Percentiles rank a stretch among this genome's conserved stretches.
These are phyloP conservation scores for Chrysotoxum bicinctum DNA, from an alignment of 2,888 invertebrate species.

Conservation along the genomic window DNA sequence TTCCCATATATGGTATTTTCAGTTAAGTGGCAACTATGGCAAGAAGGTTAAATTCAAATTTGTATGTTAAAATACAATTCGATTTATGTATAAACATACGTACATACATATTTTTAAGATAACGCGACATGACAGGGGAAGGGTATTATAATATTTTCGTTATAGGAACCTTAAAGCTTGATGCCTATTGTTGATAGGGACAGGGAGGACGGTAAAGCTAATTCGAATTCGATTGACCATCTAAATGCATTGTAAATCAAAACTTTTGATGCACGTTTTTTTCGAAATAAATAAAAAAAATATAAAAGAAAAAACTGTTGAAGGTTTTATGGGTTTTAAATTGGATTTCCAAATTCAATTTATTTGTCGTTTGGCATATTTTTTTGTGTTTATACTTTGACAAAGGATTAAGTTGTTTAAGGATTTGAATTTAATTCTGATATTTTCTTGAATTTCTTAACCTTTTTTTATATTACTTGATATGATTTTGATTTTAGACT, in stretches of 20 bases:
- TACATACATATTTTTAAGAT: constrained; percentile 32
- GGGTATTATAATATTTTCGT: not conserved
- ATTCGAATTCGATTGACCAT: constrained; percentile 65
- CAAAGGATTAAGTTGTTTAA: too few relatives aligned
- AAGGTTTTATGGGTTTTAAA: constrained; percentile 36
- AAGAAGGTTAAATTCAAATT: constrained; percentile 63
- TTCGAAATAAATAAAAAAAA: constrained; percentile 2
- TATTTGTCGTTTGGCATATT: not conserved
- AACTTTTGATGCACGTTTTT: constrained; percentile 50
- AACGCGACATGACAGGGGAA: constrained; percentile 33
- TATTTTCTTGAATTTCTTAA: too few relatives aligned
- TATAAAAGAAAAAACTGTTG: constrained; percentile 16
- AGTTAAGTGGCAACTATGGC: not conserved
- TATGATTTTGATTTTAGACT: too few relatives aligned
- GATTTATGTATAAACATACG: not conserved
- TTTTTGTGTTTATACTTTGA: not conserved
- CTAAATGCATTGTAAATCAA: constrained; percentile 59
- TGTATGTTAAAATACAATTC: constrained; percentile 58
- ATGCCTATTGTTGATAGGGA: constrained; percentile 9
- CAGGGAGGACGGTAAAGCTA: constrained; percentile 18
- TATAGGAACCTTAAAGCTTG: not conserved
- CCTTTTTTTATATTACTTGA: too few relatives aligned
- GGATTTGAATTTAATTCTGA: too few relatives aligned
- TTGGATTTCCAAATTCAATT: constrained; percentile 14
- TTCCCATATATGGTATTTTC: not conserved